Evolutionary conservation across 2,113 vertebrate species (phyloP), one percentile per base, ranked within the genome.

Genomic region (Vanacampus margaritifer): DNA sequence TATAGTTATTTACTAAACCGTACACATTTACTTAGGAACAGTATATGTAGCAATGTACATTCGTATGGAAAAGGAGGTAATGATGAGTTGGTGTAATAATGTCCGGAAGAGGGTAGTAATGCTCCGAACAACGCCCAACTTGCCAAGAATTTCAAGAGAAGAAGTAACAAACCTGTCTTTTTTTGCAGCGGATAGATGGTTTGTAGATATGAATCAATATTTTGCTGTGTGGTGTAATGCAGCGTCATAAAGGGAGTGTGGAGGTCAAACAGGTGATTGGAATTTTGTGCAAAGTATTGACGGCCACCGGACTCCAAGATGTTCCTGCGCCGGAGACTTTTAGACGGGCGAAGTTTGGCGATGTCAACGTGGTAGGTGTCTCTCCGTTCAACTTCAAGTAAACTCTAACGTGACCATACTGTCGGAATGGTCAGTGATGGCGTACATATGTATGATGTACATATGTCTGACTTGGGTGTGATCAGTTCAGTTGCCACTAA

Each of bases 281-380:
- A 6, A 62, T 79, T 60, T 84, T 93, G 39, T 89, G 88, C 50
- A 84, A 56, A 19, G 71, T 91, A 36, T 58, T 93, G 0, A 21
- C 80, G 39, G 79, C 79, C 17, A 23, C 80, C 2, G 86, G 82
- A 0, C 71, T 92, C 36, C 45, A 79, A 0, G 19, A 79, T 0
- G 87, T 92, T 0, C 91, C 91, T 0, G 14, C 83, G 0, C 88
- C 91, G 26, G 91, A 92, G 48, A 75, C 78, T 1, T 93, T 93
- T 68, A 88, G 92, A 35, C 88, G 89, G 45, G 90, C 91, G 0
- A 93, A 93, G 46, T 92, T 91, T 59, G 85, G 76, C 19, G 74
- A 73, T 59, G 5, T 13, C 32, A 80, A 89, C 14, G 89, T 85
- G 84, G 89, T 91, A 65, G 16, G 89, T 54, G 24, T 12, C 11